A percentile compares a stretch with the other conserved stretches of the same genome.
Evolutionary conservation across 2,888 invertebrate genomes (phyloP).

Genomic region (Troides aeacus): DNA sequence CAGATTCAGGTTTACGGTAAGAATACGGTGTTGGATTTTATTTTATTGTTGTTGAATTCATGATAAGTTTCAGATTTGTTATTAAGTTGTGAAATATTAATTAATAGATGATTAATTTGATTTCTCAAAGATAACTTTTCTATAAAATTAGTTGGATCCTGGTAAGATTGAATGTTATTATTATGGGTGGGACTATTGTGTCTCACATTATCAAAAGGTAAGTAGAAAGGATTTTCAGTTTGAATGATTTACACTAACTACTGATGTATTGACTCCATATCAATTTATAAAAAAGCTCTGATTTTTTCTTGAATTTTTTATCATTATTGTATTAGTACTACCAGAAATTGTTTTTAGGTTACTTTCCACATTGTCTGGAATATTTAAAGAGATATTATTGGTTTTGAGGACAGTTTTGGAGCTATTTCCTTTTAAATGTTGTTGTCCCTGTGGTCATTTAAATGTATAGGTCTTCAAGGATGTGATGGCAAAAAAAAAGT

Average conservation of each 20-base stretch:
- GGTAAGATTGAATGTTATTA: neutral
- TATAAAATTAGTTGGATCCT: neutral
- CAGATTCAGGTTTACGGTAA: too few relatives aligned
- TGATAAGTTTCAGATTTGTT: neutral
- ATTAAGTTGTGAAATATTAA: neutral
- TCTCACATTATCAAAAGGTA: neutral
- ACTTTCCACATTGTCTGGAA: neutral
- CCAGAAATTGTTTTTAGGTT: neutral
- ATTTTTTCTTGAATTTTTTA: constrained; percentile 1
- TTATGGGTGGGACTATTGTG: neutral
- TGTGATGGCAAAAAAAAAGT: too few relatives aligned
- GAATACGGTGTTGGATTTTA: too few relatives aligned
- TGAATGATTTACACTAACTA: neutral
- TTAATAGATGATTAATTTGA: neutral
- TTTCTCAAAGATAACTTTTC: neutral
- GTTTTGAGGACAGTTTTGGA: neutral
- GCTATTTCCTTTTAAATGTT: neutral
- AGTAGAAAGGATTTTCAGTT: neutral
- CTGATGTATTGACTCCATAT: neutral
- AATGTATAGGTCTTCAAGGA: too few relatives aligned
- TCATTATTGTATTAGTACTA: neutral
- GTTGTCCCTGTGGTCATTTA: too few relatives aligned
- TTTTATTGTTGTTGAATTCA: neutral
- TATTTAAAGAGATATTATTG: neutral
- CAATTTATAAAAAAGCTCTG: neutral